These are phyloP conservation scores for Myotis findleyi DNA, from an alignment of 2,797 vertebrate genomes.

Conservation along the genomic window DNA sequence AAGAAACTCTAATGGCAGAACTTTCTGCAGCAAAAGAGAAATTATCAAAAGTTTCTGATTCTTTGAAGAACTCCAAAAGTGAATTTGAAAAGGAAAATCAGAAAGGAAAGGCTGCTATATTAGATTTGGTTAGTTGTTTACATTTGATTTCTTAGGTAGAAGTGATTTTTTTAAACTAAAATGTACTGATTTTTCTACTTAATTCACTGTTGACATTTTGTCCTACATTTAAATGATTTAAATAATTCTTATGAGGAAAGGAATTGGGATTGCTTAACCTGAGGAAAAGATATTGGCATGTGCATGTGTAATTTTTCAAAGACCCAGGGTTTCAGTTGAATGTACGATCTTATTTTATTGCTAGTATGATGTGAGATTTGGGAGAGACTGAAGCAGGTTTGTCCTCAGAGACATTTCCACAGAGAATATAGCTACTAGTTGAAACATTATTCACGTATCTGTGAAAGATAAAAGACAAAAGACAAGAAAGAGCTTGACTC, in stretches of 20 bases:
- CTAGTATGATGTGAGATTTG: not conserved
- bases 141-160: slow-evolving; percentile 53
- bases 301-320: not conserved
- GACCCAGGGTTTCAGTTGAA: not conserved
- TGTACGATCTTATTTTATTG: not conserved
- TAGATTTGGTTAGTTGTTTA: slow-evolving; percentile 91
- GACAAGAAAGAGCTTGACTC: not conserved
- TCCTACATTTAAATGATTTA: slow-evolving; percentile 11
- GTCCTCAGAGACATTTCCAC: not conserved
- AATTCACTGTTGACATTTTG: slow-evolving; percentile 21
- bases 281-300: not conserved
- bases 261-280: slow-evolving; percentile 7
- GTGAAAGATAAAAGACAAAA: not conserved
- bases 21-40: slow-evolving; percentile 89
- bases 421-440: not conserved
- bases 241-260: not conserved
- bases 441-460: not conserved
- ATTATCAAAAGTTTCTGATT: slow-evolving; percentile 89
- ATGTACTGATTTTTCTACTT: slow-evolving; percentile 22
- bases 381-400: not conserved
- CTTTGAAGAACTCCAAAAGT: slow-evolving; percentile 91
- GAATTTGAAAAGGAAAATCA: slow-evolving; percentile 93
- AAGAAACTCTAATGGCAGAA: slow-evolving; percentile 90
- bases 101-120: slow-evolving; percentile 88
- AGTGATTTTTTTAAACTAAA: slow-evolving; percentile 46